Conservation (phyloP, 23 tunicate genomes). For the Trididemnum nubilum region DNA sequence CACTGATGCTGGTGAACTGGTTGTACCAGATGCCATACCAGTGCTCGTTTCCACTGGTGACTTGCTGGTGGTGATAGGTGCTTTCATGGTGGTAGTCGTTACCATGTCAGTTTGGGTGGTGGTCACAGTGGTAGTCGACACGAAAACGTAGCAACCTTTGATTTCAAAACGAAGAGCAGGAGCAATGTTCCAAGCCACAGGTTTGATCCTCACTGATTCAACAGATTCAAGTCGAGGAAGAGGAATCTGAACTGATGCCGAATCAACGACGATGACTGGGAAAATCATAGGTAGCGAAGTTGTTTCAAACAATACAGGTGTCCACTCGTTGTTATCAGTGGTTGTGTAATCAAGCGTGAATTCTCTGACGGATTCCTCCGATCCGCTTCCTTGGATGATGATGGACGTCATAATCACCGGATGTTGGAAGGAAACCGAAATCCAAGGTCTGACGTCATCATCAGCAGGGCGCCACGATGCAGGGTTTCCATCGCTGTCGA, state of each 20-base stretch:
- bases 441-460: conserved; percentile 71
- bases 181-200: conserved; percentile 32
- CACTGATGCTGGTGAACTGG: not conserved
- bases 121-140: conserved; percentile 48
- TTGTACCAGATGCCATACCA: not conserved
- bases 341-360: conserved; percentile 38
- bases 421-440: conserved; percentile 53
- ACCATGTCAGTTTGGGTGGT: conserved; percentile 44
- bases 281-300: conserved; percentile 19
- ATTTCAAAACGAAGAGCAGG: conserved; percentile 67
- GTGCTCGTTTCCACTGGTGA: not conserved
- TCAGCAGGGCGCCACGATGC: conserved; percentile 53
- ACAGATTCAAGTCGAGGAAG: conserved; percentile 45
- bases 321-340: conserved; percentile 30
- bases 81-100: conserved; percentile 10
- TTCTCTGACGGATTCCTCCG: conserved; percentile 26
- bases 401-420: conserved; percentile 60
- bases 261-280: conserved; percentile 16
- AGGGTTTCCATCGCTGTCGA: conserved; percentile 28
- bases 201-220: conserved; percentile 32
- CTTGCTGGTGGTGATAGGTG: not conserved
- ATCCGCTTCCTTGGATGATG: conserved; percentile 45
- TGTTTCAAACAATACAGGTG: conserved; percentile 13
- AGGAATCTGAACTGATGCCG: not conserved
- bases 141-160: conserved; percentile 55